Conservation (phyloP, 2,888 invertebrate genomes). For the Ctenicera cuprea region DNA sequence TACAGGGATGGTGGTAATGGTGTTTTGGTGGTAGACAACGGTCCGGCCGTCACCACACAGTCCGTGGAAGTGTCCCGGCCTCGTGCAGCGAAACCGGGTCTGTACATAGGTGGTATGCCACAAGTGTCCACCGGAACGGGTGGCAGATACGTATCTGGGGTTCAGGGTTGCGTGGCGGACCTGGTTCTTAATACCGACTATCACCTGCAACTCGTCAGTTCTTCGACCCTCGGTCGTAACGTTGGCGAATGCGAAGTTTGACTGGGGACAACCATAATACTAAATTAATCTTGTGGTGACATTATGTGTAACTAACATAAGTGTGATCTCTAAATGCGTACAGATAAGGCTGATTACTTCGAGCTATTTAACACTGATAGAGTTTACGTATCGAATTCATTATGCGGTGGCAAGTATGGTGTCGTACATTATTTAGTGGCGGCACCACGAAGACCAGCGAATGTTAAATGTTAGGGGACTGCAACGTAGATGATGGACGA, state of each 20-base stretch:
- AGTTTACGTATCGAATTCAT: slow-evolving; percentile 27
- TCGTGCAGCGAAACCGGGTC: slow-evolving; percentile 90
- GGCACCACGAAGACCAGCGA: slow-evolving; percentile 37
- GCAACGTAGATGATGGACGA: slow-evolving; percentile 47
- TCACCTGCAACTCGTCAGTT: slow-evolving; percentile 73
- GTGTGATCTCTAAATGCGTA: slow-evolving; percentile 53
- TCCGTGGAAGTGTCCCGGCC: slow-evolving; percentile 90
- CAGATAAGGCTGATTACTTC: slow-evolving; percentile 52
- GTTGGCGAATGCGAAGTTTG: slow-evolving; percentile 69
- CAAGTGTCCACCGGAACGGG: slow-evolving; percentile 67
- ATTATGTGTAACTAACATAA: slow-evolving; percentile 46
- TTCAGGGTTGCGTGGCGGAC: slow-evolving; percentile 79
- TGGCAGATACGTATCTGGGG: slow-evolving; percentile 75
- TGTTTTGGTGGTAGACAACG: slow-evolving; percentile 91
- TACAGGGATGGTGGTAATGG: slow-evolving; percentile 71
- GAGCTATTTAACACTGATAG: slow-evolving; percentile 46
- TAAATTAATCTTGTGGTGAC: slow-evolving; percentile 28
- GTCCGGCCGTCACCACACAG: slow-evolving; percentile 85
- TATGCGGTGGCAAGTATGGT: slow-evolving; percentile 38
- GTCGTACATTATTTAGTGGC: slow-evolving; percentile 22
- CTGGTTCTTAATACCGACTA: slow-evolving; percentile 78
- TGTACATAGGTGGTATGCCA: slow-evolving; percentile 84
- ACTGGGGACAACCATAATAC: slow-evolving; percentile 14
- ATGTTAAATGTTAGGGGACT: slow-evolving; percentile 48
- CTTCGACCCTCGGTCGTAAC: slow-evolving; percentile 72